Percentiles rank a stretch among this genome's conserved stretches.
phyloP scores from a whole-genome alignment of 2,797 vertebrate genomes.

The Furcifer pardalis region DNA sequence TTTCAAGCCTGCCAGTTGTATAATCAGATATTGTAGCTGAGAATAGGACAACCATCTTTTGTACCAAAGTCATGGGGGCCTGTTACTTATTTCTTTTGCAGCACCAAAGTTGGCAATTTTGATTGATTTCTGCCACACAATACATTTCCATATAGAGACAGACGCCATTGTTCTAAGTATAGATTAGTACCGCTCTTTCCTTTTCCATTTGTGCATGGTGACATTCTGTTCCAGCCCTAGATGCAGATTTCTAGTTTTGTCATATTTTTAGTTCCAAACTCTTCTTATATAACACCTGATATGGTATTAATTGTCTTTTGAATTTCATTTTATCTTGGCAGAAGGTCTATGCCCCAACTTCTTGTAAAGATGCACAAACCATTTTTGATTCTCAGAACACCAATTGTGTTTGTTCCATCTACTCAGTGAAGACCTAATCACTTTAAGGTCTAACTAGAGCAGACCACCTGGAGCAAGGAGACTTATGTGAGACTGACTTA shows the following conservation, averaged over 20 bases:
- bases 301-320: not conserved
- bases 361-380: not conserved
- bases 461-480: too few relatives aligned
- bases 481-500: too few relatives aligned
- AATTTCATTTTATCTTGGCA: not conserved
- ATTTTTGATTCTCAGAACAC: not conserved
- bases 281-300: not conserved
- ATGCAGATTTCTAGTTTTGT: not conserved
- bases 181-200: not conserved
- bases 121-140: not conserved
- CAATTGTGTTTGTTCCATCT: not conserved
- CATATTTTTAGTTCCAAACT: not conserved
- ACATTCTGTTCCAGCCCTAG: not conserved
- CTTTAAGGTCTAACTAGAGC: too few relatives aligned
- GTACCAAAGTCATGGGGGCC: not conserved
- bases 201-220: not conserved
- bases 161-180: not conserved
- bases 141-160: not conserved
- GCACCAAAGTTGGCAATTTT: not conserved
- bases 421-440: not conserved
- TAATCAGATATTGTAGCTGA: not conserved
- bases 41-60: not conserved
- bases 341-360: too few relatives aligned
- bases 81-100: not conserved
- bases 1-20: not conserved